Evolutionary conservation across 2,797 vertebrate genomes (phyloP), one percentile per base, ranked within the genome.

Genomic region (Rallus crepitans): DNA sequence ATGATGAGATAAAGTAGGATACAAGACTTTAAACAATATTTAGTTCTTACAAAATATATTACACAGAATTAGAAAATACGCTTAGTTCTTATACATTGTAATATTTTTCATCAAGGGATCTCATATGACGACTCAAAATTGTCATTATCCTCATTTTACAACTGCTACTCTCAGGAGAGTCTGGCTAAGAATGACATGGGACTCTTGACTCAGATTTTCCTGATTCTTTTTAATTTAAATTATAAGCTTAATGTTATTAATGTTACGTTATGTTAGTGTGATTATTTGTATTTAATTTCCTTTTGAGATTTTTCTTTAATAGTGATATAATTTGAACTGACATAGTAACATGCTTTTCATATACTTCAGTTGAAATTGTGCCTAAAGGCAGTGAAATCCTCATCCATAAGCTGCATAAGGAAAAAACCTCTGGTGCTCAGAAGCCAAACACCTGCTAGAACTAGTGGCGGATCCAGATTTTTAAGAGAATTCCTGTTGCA

Each of bases 381-480:
- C 97, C 95, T 93, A 52, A 64, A 89, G 95, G 96, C 83, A 95
- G 91, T 87, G 88, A 96, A 97, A 95, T 91, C 93, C 96, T 96
- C 96, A 82, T 97, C 97, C 89, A 82, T 95, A 95, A 91, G 88
- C 86, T 81, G 45, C 2, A 0, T 37, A 82, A 92, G 47, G 83
- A 92, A 92, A 96, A 90, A 20, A 27, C 13, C 57, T 87, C 77
- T 68, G 89, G 91, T 48, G 33, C 45, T 96, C 80, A 86, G 82
- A 92, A 95, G 95, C 79, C 96, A 97, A 97, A 97, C 97, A 97
- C 97, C 97, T 97, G 97, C 96, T 97, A 89, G 61, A 96, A 91
- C 61, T 71, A 71, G 96, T 93, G 94, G 89, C 21, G 0, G 78
- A 96, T 97, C 93, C 96, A 96, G 91, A 87, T 91, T 97, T 96